Base-by-base conservation (phyloP, 2,888 invertebrate species). In the Andrena haemorrhoa region DNA sequence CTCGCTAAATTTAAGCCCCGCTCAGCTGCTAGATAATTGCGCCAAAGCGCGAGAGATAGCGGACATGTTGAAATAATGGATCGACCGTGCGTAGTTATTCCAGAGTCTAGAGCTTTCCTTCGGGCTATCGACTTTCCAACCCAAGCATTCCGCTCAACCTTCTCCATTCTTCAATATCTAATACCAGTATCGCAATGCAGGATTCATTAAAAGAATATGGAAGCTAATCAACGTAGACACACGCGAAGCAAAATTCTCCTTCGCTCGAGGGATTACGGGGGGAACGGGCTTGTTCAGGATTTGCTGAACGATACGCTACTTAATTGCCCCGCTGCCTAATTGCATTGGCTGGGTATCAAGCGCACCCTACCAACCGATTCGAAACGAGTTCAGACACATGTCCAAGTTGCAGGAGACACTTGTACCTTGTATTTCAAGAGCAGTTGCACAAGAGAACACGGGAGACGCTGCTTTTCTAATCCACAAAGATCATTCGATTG, bases 1-100 rank as follows among this genome's bases (percentile, higher is more conserved):
- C 70, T 41, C 63, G 82, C 79, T 86, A 86, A 85, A 87, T 87
- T 75, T 84, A 84, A 80, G 79, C 79, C 65, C 16, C 66, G 65
- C 71, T 26, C 47, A 63, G 65, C 71, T 16, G n/a, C 75, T 69
- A 73, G 63, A 75, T 84, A 77, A 78, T 71, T 81, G 72, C 29
- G 71, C 31, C 58, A 51, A 66, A 75, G 69, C 70, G 66, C 16
- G 61, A 53, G 72, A 33, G 51, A 80, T 76, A 77, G 65, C 61
- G 31, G 53, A 6, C 60, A 58, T 64, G 79, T 29, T 35, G 49
- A 79, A 83, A 56, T 75, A 75, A 84, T 69, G 69, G 51, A 68
- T 56, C 41, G 31, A 23, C 35, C 68, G 35, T 8, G 29, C 29
- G 33, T 41, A 23, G 23, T 60, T 68, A 74, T 74, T 69, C 33